Percentiles rank a stretch among this genome's conserved stretches.
Evolutionary conservation across 92 coral and sea anemone genomes (phyloP).

Genomic region (Paragorgia papillata): DNA sequence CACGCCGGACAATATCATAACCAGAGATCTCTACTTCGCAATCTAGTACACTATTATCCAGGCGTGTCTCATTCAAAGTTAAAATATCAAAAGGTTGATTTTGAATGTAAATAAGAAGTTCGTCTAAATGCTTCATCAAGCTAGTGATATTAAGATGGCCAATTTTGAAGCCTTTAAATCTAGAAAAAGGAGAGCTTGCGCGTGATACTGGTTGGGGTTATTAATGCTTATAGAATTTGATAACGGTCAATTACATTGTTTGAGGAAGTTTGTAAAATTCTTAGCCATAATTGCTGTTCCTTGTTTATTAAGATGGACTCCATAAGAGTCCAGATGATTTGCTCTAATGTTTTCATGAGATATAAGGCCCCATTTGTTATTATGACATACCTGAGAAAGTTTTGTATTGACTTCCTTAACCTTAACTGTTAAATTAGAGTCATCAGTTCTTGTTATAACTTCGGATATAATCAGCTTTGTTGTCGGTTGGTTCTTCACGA

Average conservation of each 20-base stretch:
- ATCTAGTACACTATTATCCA: neutral
- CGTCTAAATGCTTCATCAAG: neutral
- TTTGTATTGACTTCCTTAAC: conserved; percentile 6
- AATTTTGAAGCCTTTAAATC: too few relatives aligned
- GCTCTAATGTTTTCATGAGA: conserved; percentile 22
- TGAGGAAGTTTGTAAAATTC: conserved; percentile 7
- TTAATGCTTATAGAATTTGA: neutral
- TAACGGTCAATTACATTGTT: neutral
- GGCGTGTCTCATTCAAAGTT: neutral
- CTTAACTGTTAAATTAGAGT: neutral
- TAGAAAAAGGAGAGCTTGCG: neutral
- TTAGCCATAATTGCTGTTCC: conserved; percentile 15
- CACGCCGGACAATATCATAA: conserved; percentile 12
- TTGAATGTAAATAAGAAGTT: neutral
- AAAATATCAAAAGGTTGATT: neutral
- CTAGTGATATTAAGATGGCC: neutral
- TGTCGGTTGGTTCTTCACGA: too few relatives aligned
- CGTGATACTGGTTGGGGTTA: neutral
- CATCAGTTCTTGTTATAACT: neutral
- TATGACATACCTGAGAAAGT: conserved; percentile 6
- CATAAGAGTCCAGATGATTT: conserved; percentile 24
- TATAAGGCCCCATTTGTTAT: conserved; percentile 17
- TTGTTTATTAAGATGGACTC: neutral
- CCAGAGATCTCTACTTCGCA: neutral
- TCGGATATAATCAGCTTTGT: neutral